Evolutionary conservation across 2,797 vertebrate genomes (phyloP).

Genomic region (Novumbra hubbsi): DNA sequence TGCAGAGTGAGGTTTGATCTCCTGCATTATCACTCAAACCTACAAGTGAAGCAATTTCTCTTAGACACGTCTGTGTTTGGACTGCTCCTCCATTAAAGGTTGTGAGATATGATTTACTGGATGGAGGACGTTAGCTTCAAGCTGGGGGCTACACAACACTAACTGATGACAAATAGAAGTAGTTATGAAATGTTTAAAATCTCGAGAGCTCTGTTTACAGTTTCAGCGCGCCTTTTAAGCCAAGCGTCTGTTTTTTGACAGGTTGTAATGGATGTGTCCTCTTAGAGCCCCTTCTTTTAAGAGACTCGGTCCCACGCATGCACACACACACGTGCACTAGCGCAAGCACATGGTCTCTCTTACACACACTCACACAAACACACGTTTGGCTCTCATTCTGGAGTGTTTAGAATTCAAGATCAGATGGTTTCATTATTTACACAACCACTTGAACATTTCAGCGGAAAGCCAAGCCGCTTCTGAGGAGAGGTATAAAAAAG

Average conservation of each 20-base stretch:
- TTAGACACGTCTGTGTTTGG: conserved; percentile 46
- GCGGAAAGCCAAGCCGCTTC: conserved; percentile 15
- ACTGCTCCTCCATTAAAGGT: conserved; percentile 37
- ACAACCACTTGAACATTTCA: conserved; percentile 39
- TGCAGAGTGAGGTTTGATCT: neutral
- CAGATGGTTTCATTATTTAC: conserved; percentile 51
- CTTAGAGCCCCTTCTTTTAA: conserved; percentile 9
- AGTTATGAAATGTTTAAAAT: conserved; percentile 61
- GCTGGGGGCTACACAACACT: conserved; percentile 8
- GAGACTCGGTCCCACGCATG: neutral
- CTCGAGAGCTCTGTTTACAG: conserved; percentile 50
- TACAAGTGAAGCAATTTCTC: conserved; percentile 28
- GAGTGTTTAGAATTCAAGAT: conserved; percentile 51
- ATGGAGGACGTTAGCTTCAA: conserved; percentile 9
- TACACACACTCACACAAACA: conserved; percentile 5
- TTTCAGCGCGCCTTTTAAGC: conserved; percentile 35
- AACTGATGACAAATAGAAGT: conserved; percentile 48
- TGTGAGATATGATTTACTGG: conserved; percentile 48
- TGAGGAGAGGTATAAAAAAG: conserved; percentile 14
- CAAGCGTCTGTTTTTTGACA: conserved; percentile 28
- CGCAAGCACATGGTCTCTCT: neutral
- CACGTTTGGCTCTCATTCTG: conserved; percentile 10
- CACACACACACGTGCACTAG: conserved; percentile 2
- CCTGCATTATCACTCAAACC: neutral
- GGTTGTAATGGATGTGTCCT: conserved; percentile 23